phyloP scores from a whole-genome alignment of 2,797 vertebrate genomes.

The Halcyon smyrnensis region DNA sequence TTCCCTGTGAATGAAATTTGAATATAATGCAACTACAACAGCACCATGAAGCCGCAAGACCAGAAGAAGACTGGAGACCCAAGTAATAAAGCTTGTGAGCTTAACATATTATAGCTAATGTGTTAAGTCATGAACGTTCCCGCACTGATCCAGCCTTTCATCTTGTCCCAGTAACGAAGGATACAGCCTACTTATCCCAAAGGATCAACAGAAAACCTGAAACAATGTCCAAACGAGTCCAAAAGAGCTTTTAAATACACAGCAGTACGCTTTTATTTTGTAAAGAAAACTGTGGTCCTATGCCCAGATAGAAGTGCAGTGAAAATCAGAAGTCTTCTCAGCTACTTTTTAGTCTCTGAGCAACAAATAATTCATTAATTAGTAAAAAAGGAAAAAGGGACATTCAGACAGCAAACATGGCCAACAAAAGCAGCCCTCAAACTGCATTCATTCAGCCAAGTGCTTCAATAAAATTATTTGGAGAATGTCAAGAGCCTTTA shows the following conservation, averaged over 20 bases:
- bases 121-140: background rate
- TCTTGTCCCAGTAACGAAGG: background rate
- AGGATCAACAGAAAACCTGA: background rate
- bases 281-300: background rate
- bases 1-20: background rate
- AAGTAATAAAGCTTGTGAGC: background rate
- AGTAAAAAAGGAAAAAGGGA: background rate
- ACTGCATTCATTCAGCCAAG: background rate
- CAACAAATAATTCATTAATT: slow-evolving; percentile 25
- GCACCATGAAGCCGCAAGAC: background rate
- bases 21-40: background rate
- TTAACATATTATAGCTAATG: background rate
- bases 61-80: background rate
- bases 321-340: background rate
- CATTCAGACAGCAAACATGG: background rate
- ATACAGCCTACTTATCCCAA: background rate
- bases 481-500: background rate
- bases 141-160: background rate
- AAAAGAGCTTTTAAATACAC: background rate
- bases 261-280: background rate
- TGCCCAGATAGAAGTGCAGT: background rate
- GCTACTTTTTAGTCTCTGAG: background rate
- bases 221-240: background rate
- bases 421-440: background rate
- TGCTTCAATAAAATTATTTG: background rate